These are phyloP conservation scores for Lepidochitona cinerea DNA, from an alignment of 2,888 invertebrate species.

Conservation along the genomic window DNA sequence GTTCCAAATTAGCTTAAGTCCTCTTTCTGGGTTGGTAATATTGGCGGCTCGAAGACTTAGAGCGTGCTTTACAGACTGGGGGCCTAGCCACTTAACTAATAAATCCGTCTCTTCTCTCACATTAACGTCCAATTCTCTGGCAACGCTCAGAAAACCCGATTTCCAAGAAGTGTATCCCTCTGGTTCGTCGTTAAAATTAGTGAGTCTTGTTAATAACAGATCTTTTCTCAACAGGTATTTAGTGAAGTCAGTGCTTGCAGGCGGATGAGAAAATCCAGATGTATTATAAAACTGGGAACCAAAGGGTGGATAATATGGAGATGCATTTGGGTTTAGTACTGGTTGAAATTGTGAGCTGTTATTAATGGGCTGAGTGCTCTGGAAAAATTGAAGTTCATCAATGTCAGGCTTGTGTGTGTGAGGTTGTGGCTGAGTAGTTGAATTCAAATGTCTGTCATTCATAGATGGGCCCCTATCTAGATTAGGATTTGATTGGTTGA, in stretches of 20 bases:
- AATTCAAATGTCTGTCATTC: too few relatives aligned
- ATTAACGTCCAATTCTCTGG: conserved; percentile 17
- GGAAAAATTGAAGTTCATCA: too few relatives aligned
- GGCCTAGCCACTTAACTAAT: conserved; percentile 27
- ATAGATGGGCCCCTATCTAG: too few relatives aligned
- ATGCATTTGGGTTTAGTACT: too few relatives aligned
- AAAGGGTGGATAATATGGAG: too few relatives aligned
- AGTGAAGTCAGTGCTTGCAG: conserved; percentile 8
- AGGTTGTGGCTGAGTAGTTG: too few relatives aligned
- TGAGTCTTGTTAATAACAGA: conserved; percentile 22
- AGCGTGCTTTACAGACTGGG: conserved; percentile 24
- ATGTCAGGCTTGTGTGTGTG: too few relatives aligned
- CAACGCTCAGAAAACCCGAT: conserved; percentile 21
- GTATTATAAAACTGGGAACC: too few relatives aligned
- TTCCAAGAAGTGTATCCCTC: conserved; percentile 29
- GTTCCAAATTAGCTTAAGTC: conserved; percentile 15
- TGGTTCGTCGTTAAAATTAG: conserved; percentile 26
- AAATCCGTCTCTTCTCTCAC: conserved; percentile 25
- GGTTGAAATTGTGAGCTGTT: too few relatives aligned
- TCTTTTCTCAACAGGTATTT: conserved; percentile 23
- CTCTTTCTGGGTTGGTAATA: conserved; percentile 10
- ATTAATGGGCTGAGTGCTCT: too few relatives aligned
- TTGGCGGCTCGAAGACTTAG: conserved; percentile 12
- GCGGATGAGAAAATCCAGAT: too few relatives aligned
- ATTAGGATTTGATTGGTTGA: too few relatives aligned